A percentile compares a stretch with the other conserved stretches of the same genome.
Conservation (phyloP, 1,140 invertebrate genomes). For the Euwallacea similis region DNA sequence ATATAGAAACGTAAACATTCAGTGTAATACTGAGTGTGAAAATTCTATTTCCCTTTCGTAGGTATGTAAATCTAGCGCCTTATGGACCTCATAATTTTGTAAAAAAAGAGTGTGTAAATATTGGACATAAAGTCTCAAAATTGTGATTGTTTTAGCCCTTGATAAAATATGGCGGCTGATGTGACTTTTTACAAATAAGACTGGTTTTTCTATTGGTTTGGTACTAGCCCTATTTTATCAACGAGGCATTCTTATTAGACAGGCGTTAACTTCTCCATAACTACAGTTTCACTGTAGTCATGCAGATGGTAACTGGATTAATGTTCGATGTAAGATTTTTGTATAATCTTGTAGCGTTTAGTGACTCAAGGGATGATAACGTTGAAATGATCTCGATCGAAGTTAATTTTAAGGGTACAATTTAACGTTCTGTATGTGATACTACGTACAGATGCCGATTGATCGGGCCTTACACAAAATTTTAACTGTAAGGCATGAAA, state of each 20-base stretch:
- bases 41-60: no score
- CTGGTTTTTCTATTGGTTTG: slow-evolving; percentile 20
- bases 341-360: slow-evolving; percentile 29
- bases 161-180: slow-evolving; percentile 9
- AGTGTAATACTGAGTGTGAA: no score
- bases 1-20: no score
- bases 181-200: slow-evolving; percentile 8
- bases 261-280: background rate
- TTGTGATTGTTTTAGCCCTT: slow-evolving; percentile 14
- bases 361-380: slow-evolving; percentile 27
- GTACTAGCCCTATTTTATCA: slow-evolving; percentile 6
- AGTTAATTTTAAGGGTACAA: slow-evolving; percentile 1
- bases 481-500: no score
- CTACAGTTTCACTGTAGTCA: no score
- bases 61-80: no score
- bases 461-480: no score
- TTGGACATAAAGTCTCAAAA: slow-evolving; percentile 14
- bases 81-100: background rate
- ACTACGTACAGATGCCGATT: no score
- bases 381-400: slow-evolving; percentile 28
- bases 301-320: background rate
- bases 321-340: slow-evolving; percentile 27
- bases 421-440: slow-evolving; percentile 22
- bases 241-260: slow-evolving; percentile 2
- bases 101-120: slow-evolving; percentile 10